Conservation (phyloP, 1,140 invertebrate genomes). For the Diprion similis region DNA sequence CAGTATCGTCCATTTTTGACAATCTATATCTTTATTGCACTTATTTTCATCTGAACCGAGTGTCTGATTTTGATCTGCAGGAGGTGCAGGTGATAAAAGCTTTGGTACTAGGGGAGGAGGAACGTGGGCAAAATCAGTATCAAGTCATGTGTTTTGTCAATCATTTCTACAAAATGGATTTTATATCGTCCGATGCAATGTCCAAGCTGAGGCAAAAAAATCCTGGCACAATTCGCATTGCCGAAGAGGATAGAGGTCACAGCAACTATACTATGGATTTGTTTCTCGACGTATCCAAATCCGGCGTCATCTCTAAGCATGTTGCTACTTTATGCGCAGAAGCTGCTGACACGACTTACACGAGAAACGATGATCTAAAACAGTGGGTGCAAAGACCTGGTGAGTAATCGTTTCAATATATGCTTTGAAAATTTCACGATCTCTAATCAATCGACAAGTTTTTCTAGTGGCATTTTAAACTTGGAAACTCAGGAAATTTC, state of each 20-base stretch:
- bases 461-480: conserved; percentile 24
- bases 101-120: conserved; percentile 93
- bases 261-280: conserved; percentile 84
- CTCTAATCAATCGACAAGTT: conserved; percentile 19
- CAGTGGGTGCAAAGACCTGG: conserved; percentile 78
- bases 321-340: conserved; percentile 77
- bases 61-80: conserved; percentile 62
- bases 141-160: conserved; percentile 93
- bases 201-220: conserved; percentile 93
- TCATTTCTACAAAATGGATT: conserved; percentile 88
- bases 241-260: conserved; percentile 87
- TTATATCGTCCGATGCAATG: conserved; percentile 96
- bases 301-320: conserved; percentile 77
- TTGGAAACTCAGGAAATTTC: conserved; percentile 11
- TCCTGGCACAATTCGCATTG: conserved; percentile 71
- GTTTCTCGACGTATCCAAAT: conserved; percentile 72
- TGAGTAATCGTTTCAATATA: conserved; percentile 51
- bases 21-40: too few relatives aligned
- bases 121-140: conserved; percentile 87
- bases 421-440: conserved; percentile 16
- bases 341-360: conserved; percentile 79
- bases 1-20: too few relatives aligned
- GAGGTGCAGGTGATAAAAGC: conserved; percentile 92
- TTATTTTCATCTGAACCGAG: too few relatives aligned
- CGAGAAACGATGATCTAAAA: conserved; percentile 79